Conservation (phyloP, 2,797 vertebrate genomes). For the Poecilia gillii region DNA sequence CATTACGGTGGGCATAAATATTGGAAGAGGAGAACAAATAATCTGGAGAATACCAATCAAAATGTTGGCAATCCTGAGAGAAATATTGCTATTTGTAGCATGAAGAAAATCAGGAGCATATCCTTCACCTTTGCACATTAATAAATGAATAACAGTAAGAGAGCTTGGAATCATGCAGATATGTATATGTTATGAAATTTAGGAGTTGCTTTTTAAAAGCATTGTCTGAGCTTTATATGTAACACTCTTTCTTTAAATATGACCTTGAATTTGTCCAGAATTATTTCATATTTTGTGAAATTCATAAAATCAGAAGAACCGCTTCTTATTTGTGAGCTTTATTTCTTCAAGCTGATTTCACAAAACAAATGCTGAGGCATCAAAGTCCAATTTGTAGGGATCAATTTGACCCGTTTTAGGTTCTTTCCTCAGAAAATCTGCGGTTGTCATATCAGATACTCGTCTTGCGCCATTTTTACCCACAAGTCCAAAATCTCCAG, state of each 20-base stretch:
- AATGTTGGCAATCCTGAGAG: constrained; percentile 54
- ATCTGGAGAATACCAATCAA: constrained; percentile 74
- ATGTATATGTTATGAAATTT: constrained; percentile 18
- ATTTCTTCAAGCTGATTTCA: neutral
- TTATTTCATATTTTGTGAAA: neutral
- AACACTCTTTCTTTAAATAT: neutral
- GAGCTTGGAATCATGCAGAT: constrained; percentile 9
- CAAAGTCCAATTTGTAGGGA: neutral
- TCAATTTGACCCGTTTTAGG: neutral
- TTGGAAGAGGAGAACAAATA: constrained; percentile 75
- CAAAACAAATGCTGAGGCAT: neutral
- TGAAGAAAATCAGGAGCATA: constrained; percentile 36
- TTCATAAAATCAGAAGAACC: neutral
- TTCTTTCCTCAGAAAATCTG: neutral
- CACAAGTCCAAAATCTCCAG: neutral
- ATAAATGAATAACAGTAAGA: constrained; percentile 42
- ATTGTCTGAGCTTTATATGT: neutral
- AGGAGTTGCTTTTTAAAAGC: constrained; percentile 4
- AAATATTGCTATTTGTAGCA: constrained; percentile 50
- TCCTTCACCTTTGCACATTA: constrained; percentile 36
- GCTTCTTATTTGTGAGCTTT: neutral
- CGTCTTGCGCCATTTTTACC: neutral
- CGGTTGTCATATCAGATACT: neutral
- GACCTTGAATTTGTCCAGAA: constrained; percentile 12
- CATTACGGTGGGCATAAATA: constrained; percentile 78